Percentiles rank a stretch among this genome's conserved stretches.
Conservation (phyloP, 2,113 vertebrate genomes). For the Centropus bengalensis region DNA sequence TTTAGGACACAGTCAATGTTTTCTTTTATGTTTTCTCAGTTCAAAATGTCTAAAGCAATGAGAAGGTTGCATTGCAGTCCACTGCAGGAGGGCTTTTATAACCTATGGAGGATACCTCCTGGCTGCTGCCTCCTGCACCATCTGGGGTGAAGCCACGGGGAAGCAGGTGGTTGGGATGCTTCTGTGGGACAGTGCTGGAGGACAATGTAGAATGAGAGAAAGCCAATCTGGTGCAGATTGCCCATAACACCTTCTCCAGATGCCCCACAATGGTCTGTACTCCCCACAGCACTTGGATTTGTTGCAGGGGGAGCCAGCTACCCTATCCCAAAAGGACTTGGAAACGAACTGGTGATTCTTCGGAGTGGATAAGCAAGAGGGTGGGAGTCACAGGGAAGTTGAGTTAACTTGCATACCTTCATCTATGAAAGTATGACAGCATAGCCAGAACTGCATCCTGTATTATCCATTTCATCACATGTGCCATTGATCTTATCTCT, state of each 20-base stretch:
- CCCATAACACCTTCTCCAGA: background rate
- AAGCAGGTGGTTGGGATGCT: background rate
- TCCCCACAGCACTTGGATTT: background rate
- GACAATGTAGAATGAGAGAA: background rate
- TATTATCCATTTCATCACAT: background rate
- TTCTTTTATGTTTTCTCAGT: background rate
- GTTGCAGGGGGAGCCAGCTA: background rate
- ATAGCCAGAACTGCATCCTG: background rate
- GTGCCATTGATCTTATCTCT: background rate
- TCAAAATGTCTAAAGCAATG: background rate
- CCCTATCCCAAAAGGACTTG: background rate
- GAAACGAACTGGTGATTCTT: background rate
- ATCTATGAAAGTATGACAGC: background rate
- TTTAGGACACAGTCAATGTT: background rate
- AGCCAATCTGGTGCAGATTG: background rate
- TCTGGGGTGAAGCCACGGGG: background rate
- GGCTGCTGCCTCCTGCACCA: fast-evolving
- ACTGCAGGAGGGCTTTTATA: background rate
- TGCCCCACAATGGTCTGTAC: background rate
- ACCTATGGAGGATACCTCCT: background rate
- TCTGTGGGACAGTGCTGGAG: background rate
- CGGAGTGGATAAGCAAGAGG: background rate
- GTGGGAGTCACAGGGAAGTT: background rate
- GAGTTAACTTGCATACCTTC: background rate
- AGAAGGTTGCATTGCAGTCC: fast-evolving